A percentile compares a stretch with the other conserved stretches of the same genome.
Evolutionary conservation across 2,888 invertebrate species (phyloP).

Genomic region (Torymus aiolomorphi): DNA sequence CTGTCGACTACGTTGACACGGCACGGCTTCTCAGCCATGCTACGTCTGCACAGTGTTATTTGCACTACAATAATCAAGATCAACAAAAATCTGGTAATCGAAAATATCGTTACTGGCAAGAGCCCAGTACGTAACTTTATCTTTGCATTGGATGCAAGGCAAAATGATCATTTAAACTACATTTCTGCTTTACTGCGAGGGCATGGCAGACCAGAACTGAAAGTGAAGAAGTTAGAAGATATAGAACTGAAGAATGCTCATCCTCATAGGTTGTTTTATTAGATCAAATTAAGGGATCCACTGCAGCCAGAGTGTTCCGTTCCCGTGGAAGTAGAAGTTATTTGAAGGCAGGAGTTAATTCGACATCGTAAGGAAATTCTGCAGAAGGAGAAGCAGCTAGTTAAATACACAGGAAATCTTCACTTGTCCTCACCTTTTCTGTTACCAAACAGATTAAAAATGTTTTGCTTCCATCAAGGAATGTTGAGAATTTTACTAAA

Average conservation of each 20-base stretch:
- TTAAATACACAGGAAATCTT: conserved; percentile 92
- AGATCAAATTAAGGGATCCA: conserved; percentile 80
- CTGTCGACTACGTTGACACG: too few species aligned
- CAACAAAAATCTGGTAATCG: conserved; percentile 85
- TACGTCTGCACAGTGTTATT: too few species aligned
- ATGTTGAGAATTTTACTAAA: too few species aligned
- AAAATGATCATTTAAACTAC: conserved; percentile 86
- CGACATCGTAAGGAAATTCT: conserved; percentile 93
- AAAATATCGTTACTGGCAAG: conserved; percentile 90
- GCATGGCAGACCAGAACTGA: conserved; percentile 71
- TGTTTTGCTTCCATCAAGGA: conserved; percentile 87
- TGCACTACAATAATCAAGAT: conserved; percentile 92
- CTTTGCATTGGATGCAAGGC: too few species aligned
- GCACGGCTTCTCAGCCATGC: too few species aligned
- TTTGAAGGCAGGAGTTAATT: conserved; percentile 84
- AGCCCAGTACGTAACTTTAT: too few species aligned
- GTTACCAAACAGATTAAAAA: conserved; percentile 89
- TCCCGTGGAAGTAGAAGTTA: conserved; percentile 82
- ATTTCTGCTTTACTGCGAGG: conserved; percentile 79
- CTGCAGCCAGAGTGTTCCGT: conserved; percentile 79
- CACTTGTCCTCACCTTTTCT: conserved; percentile 88
- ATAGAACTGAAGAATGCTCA: conserved; percentile 71
- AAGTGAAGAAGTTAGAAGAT: conserved; percentile 76
- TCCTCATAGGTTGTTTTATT: conserved; percentile 78
- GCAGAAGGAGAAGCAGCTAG: conserved; percentile 95